phyloP scores from a whole-genome alignment of 2,113 vertebrate genomes.

The Conger conger region DNA sequence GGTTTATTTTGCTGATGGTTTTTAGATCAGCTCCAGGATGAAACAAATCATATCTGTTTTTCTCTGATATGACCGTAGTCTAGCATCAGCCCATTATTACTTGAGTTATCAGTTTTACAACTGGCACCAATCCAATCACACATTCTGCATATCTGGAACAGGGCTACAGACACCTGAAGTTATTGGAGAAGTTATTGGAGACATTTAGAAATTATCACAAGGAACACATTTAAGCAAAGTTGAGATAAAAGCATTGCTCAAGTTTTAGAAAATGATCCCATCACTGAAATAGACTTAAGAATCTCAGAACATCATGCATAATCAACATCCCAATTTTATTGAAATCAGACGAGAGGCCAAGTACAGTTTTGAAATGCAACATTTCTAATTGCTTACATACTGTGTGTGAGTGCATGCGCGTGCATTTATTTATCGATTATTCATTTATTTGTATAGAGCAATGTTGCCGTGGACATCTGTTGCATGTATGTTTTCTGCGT shows the following conservation, averaged over 20 bases:
- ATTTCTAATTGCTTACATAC: too few relatives aligned
- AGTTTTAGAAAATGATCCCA: neutral
- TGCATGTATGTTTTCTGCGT: neutral
- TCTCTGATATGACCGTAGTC: neutral
- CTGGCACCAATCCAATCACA: neutral
- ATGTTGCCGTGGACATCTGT: neutral
- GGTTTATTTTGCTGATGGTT: neutral
- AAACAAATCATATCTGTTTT: slow-evolving; percentile 5
- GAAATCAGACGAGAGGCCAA: too few relatives aligned
- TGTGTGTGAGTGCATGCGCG: neutral
- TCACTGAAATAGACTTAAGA: neutral
- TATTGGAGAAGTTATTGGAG: neutral
- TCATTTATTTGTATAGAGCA: neutral
- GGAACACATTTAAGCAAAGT: neutral
- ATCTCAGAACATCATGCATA: neutral
- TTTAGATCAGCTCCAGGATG: neutral
- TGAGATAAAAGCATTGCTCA: neutral
- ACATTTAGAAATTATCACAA: neutral
- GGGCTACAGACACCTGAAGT: neutral
- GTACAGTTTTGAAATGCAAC: too few relatives aligned
- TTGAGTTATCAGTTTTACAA: neutral
- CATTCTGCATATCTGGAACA: neutral
- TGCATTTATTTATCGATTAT: neutral
- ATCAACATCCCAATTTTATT: too few relatives aligned
- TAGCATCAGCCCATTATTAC: neutral